A percentile compares a stretch with the other conserved stretches of the same genome.
Conservation (phyloP, 2,797 vertebrate genomes). For the Hemibagrus guttatus region DNA sequence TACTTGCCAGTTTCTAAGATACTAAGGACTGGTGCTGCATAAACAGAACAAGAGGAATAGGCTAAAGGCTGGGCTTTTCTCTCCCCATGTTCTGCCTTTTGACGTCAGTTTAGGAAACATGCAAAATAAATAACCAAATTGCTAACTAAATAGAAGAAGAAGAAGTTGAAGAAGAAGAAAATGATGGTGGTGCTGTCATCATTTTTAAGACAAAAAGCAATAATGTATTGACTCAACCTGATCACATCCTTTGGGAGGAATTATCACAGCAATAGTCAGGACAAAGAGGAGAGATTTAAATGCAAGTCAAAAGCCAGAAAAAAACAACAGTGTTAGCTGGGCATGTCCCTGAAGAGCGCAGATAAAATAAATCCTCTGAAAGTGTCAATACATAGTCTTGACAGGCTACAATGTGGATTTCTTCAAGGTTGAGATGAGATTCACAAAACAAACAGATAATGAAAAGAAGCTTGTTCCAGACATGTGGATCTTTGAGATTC, state of each 20-base stretch:
- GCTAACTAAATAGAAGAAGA: constrained; percentile 15
- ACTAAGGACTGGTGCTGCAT: not conserved
- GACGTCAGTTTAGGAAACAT: not conserved
- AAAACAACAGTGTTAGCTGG: constrained; percentile 68
- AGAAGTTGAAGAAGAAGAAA: not conserved
- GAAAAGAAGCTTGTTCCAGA: constrained; percentile 28
- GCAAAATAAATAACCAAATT: not conserved
- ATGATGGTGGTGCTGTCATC: not conserved
- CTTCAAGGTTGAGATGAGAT: constrained; percentile 48
- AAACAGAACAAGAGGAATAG: constrained; percentile 34
- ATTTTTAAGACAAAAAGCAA: constrained; percentile 47
- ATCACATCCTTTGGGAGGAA: constrained; percentile 59
- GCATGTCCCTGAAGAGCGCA: constrained; percentile 60
- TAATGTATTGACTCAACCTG: constrained; percentile 56
- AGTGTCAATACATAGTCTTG: constrained; percentile 63
- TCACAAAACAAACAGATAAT: constrained; percentile 52
- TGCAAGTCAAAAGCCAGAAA: constrained; percentile 63
- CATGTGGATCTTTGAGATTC: constrained; percentile 31
- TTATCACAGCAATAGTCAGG: constrained; percentile 51
- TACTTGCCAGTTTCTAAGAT: constrained; percentile 12
- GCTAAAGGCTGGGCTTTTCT: constrained; percentile 47
- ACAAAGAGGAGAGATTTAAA: constrained; percentile 48
- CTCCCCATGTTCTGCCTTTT: constrained; percentile 46
- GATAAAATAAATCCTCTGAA: constrained; percentile 64
- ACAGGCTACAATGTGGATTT: constrained; percentile 58